phyloP scores from a whole-genome alignment of 2,797 vertebrate genomes.

The Ctenopoma multispine region DNA sequence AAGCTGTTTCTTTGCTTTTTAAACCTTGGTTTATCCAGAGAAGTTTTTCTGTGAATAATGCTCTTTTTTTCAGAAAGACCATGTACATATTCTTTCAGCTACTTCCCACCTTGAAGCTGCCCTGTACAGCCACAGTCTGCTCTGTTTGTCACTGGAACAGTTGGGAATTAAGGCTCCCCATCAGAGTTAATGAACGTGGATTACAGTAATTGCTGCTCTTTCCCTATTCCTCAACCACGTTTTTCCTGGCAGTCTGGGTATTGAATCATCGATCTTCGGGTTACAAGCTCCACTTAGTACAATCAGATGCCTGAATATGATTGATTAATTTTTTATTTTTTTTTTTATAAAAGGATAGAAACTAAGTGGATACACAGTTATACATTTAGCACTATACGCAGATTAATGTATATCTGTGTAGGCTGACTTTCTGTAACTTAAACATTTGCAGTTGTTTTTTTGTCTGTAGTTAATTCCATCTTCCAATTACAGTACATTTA shows the following conservation, averaged over 20 bases:
- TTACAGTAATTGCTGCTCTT: background rate
- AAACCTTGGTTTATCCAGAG: background rate
- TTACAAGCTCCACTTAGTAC: conserved; percentile 16
- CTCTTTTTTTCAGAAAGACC: background rate
- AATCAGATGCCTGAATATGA: conserved; percentile 24
- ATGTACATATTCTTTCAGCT: background rate
- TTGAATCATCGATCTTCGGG: conserved; percentile 1
- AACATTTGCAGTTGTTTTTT: conserved; percentile 35
- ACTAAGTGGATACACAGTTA: background rate
- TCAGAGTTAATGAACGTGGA: background rate
- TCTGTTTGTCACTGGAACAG: conserved; percentile 8
- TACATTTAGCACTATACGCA: background rate
- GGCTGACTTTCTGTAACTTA: conserved; percentile 7
- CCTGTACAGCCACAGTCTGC: conserved; percentile 5
- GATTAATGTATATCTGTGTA: background rate
- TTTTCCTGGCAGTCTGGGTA: background rate
- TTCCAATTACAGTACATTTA: background rate
- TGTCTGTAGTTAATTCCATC: conserved; percentile 17
- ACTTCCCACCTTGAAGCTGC: conserved; percentile 5
- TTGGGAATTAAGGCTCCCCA: conserved; percentile 3
- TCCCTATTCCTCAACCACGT: background rate
- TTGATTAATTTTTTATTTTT: conserved; percentile 20
- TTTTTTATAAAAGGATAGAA: conserved; percentile 8
- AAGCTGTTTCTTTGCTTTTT: background rate
- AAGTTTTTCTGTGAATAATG: background rate